Percentiles rank a stretch among this genome's conserved stretches.
Conservation (phyloP, 2,797 vertebrate species). For the Lithobates sylvaticus region DNA sequence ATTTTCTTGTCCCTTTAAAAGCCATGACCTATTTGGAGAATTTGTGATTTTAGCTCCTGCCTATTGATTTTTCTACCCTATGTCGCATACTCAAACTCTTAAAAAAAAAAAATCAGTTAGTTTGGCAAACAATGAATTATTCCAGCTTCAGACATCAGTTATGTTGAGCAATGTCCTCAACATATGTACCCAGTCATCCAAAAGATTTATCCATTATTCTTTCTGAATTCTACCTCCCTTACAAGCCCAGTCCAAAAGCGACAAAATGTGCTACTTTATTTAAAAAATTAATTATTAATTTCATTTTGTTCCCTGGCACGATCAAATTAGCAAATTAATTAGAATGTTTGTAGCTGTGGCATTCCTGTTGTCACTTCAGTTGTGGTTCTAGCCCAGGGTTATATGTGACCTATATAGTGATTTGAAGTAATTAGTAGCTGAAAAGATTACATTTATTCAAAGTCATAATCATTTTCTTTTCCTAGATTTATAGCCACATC, state of each 20-base stretch:
- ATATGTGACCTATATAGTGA: slow-evolving; percentile 55
- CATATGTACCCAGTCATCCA: neutral
- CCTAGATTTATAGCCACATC: neutral
- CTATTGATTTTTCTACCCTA: too few species aligned
- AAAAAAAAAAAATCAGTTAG: too few species aligned
- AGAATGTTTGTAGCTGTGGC: slow-evolving; percentile 36
- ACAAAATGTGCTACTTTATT: slow-evolving; percentile 7
- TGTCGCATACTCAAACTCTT: too few species aligned
- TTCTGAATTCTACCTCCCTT: neutral
- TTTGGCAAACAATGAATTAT: too few species aligned
- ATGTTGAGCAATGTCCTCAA: too few species aligned
- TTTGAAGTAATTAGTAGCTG: slow-evolving; percentile 52
- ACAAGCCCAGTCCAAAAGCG: neutral
- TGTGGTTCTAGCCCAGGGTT: slow-evolving; percentile 31
- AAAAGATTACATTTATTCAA: slow-evolving; percentile 39
- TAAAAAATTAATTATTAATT: slow-evolving; percentile 42
- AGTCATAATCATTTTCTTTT: slow-evolving; percentile 36
- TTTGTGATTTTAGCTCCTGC: too few species aligned
- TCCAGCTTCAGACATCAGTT: too few species aligned
- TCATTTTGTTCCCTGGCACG: slow-evolving; percentile 26
- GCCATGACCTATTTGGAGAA: too few species aligned
- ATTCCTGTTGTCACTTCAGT: slow-evolving; percentile 52
- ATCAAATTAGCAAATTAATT: slow-evolving; percentile 58
- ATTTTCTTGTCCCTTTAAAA: too few species aligned
- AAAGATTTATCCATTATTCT: neutral